phyloP scores from a whole-genome alignment of 2,888 invertebrate species.

The Limnephilus rhombicus region DNA sequence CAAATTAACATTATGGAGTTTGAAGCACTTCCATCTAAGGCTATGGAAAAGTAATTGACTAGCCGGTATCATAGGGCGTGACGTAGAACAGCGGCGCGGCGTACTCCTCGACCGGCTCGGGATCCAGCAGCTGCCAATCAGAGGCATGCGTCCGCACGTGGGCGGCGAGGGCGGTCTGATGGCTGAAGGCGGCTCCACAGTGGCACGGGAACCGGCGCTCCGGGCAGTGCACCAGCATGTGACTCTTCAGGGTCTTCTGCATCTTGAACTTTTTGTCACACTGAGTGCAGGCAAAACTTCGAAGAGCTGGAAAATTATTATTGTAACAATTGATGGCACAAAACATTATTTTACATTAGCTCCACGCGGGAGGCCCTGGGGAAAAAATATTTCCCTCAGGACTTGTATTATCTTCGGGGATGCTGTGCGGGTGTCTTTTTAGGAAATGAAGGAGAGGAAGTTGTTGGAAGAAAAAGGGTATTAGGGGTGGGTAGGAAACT shows the following conservation, averaged over 20 bases:
- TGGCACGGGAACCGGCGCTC: neutral
- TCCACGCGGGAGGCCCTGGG: no score
- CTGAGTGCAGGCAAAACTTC: neutral
- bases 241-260: neutral
- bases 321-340: neutral
- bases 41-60: neutral
- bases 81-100: neutral
- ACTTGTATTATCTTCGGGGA: no score
- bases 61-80: neutral
- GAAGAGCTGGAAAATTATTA: neutral
- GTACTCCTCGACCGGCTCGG: neutral
- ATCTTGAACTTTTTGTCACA: conserved; percentile 1
- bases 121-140: neutral
- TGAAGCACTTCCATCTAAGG: no score
- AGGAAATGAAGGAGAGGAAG: no score
- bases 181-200: neutral
- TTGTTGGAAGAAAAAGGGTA: no score
- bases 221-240: neutral
- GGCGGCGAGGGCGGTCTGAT: neutral
- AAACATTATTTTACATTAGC: neutral
- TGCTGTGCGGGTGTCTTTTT: no score
- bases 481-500: no score
- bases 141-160: neutral
- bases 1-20: no score
- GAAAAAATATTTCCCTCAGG: no score